Evolutionary conservation across 2,797 vertebrate species (phyloP).

Genomic region (Onychomys torridus): DNA sequence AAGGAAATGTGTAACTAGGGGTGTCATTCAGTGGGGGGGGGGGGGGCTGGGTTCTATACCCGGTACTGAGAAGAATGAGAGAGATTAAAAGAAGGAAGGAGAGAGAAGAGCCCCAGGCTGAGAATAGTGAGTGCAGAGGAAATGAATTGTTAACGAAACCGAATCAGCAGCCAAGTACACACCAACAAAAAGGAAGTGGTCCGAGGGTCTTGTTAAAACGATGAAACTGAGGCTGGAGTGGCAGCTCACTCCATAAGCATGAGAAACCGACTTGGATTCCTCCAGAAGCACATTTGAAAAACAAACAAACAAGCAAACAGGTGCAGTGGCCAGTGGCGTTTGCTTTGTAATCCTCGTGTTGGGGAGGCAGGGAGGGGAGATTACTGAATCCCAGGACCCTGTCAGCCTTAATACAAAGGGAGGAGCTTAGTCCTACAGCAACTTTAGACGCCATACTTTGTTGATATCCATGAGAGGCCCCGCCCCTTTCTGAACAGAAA

Average conservation of each 20-base stretch:
- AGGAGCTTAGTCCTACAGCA: background rate
- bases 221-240: background rate
- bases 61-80: background rate
- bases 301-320: background rate
- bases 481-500: background rate
- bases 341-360: background rate
- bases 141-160: background rate
- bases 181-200: background rate
- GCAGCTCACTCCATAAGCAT: background rate
- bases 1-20: background rate
- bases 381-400: background rate
- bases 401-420: background rate
- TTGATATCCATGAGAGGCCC: background rate
- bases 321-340: background rate
- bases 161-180: background rate
- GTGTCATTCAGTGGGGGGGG: background rate
- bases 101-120: background rate
- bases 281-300: background rate
- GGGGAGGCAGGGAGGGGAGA: too few relatives aligned
- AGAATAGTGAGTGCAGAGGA: background rate
- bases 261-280: background rate
- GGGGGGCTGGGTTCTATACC: background rate
- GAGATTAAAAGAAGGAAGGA: too few relatives aligned
- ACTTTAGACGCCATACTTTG: too few relatives aligned
- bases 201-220: background rate